Evolutionary conservation across 2,113 vertebrate species (phyloP), one percentile per base, ranked within the genome.

Genomic region (Bufo gargarizans): DNA sequence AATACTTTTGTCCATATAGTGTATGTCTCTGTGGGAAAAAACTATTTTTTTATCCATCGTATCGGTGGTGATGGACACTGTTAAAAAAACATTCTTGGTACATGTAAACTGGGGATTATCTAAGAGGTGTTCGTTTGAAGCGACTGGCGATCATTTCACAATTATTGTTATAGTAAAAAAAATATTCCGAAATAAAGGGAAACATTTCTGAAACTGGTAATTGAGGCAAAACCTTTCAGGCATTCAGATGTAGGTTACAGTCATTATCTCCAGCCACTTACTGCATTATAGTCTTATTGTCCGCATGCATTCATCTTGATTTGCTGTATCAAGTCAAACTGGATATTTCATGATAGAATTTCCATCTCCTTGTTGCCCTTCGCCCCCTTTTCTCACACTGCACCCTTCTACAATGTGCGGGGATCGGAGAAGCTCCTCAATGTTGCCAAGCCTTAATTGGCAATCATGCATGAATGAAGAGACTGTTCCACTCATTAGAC

Each of bases 401-500:
- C 78, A 20, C 59, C 33, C 76, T 33, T 86, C 56, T 50, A 20
- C 67, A 20, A 17, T 11, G 53, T 47, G 11, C 33, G 56, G 4
- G 69, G 61, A 20, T 69, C 43, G 33, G 22, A 47, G 78, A 53
- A 20, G 86, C 50, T 55, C 49, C 45, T n/a, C 85, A 45, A 69
- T 63, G 85, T 47, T 50, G 47, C 59, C 74, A 43, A 56, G 47
- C 47, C 50, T 7, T 76, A 88, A 88, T 82, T 76, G 78, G 74
- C 49, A 88, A 58, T 33, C 86, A 49, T 56, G 13, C 77, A 16
- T 45, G 63, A 61, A 72, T 50, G 55, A 20, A 43, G 76, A 82
- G 65, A 72, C 78, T 10, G 86, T 76, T 82, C 79, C 56, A 50
- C 77, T 81, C 78, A 82, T 87, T 82, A 87, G n/a, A 78, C 55